Evolutionary conservation across 2,797 vertebrate species (phyloP), one percentile per base, ranked within the genome.

Genomic region (Poliocrania exsul): DNA sequence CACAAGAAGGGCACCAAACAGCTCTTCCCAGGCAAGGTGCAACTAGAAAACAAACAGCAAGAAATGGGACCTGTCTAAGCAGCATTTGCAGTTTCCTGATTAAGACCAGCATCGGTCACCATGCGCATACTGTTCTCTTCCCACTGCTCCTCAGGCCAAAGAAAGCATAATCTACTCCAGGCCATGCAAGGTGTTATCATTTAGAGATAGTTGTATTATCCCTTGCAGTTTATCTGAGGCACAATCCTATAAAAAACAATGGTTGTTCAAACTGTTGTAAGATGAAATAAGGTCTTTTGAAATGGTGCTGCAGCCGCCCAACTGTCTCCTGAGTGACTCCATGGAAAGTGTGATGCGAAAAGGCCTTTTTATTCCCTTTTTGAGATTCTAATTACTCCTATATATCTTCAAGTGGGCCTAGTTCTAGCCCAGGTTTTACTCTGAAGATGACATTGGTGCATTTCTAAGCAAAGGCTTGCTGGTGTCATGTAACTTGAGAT

Each of bases 1-100:
- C 5, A 2, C 9, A 2, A 10, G 13, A 64, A 88, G 24, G 28
- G 20, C 21, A 28, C 15, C 4, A 10, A 13, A 5, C 1, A 49
- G 19, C 53, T 28, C 28, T 24, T 33, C n/a, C 4, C 33, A 50
- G 56, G 33, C 19, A 33, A 51, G 33, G 25, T 35, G 19, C 29
- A 12, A 3, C 4, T n/a, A 31, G 42, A 3, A 16, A 25, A 62
- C 16, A 33, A n/a, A 14, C 16, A 33, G 21, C 10, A 42, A 44
- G 21, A 69, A 82, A 66, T 2, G 6, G 6, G 50, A 49, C 16
- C 14, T 67, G 38, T 72, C 31, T 40, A 73, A 18, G 47, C 49
- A 56, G 64, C 18, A 6, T 78, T 64, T 58, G 44, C 58, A 37
- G 31, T 7, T 33, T 16, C 72, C 16, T 25, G 54, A 24, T 46